Base-by-base conservation (phyloP, 2,888 invertebrate genomes). In the Synanthedon tipuliformis region DNA sequence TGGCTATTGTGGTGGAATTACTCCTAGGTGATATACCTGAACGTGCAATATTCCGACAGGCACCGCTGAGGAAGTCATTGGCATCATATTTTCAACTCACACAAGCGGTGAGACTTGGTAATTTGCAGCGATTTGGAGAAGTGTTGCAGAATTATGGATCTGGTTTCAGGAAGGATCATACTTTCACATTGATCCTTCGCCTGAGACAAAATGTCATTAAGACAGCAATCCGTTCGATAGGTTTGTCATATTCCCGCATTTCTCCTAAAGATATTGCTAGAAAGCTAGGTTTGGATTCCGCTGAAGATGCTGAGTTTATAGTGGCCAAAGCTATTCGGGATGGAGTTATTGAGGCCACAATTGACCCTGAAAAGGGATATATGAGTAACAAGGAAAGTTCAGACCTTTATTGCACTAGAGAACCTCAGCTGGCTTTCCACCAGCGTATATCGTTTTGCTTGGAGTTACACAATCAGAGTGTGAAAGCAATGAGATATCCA, bases 401-500 rank as follows among this genome's bases (percentile, higher is more conserved):
- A 1, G 99, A 99, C 75, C 92, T 99, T 61, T 99, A 99, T 78
- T 96, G 96, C 68, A 99, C 99, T 0, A 91, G 96, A 59, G 98
- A 99, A 75, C 99, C 99, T 0, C 94, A 98, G 71, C 86, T 97
- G 58, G 97, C 98, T 55, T 98, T 98, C 85, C 97, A 98, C 86
- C 95, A 98, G 77, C 92, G 99, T 65, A 98, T 99, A 68, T 94
- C 95, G 2, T 99, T 99, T 80, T 99, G 99, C 71, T 89, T 99
- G 60, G 97, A 99, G 80, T 90, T 99, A 61, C 98, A 99, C 74
- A 99, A 99, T 81, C 98, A 98, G 82, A 98, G 98, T 81, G 98
- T 99, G 56, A 99, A 98, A 81, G 99, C 99, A 0, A 98, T 99
- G 97, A 92, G 99, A 61, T 99, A 98, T 87, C 99, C 99, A 16